Percentiles rank a stretch among this genome's conserved stretches.
These are phyloP conservation scores for Acrobasis consociella DNA, from an alignment of 2,888 invertebrate species.

Conservation along the genomic window DNA sequence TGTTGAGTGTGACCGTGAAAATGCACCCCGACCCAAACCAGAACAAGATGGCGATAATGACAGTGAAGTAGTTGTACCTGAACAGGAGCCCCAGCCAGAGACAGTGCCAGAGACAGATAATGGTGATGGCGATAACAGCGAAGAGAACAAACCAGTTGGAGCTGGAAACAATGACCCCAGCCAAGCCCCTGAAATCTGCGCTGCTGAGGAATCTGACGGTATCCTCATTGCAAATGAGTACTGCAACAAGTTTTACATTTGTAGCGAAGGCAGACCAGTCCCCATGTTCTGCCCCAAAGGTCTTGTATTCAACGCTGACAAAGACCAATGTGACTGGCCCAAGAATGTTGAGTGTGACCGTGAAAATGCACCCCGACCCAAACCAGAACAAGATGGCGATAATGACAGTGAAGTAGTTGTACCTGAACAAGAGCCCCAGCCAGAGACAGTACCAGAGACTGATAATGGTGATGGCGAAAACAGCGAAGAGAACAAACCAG, in stretches of 20 bases:
- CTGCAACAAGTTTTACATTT: conserved; percentile 47
- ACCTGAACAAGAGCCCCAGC: conserved; percentile 39
- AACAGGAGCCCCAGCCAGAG: too few species aligned
- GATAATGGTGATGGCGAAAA: too few species aligned
- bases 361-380: conserved; percentile 33
- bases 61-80: too few species aligned
- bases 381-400: conserved; percentile 14
- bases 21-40: background rate
- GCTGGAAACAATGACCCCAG: conserved; percentile 33
- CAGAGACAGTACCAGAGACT: too few species aligned
- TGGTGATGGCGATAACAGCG: too few species aligned
- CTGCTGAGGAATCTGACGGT: conserved; percentile 13
- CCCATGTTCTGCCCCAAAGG: conserved; percentile 34
- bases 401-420: conserved; percentile 36
- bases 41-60: conserved; percentile 16
- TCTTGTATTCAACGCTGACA: conserved; percentile 40
- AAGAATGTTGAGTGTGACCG: conserved; percentile 43
- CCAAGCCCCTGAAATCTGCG: conserved; percentile 35
- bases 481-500: too few species aligned
- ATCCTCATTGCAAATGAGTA: conserved; percentile 38
- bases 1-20: conserved; percentile 28
- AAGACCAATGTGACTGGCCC: conserved; percentile 46
- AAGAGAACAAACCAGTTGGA: too few species aligned
- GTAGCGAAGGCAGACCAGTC: conserved; percentile 40
- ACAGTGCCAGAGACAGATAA: too few species aligned